These are phyloP conservation scores for Otis tarda DNA, from an alignment of 2,113 vertebrate species.

Conservation along the genomic window DNA sequence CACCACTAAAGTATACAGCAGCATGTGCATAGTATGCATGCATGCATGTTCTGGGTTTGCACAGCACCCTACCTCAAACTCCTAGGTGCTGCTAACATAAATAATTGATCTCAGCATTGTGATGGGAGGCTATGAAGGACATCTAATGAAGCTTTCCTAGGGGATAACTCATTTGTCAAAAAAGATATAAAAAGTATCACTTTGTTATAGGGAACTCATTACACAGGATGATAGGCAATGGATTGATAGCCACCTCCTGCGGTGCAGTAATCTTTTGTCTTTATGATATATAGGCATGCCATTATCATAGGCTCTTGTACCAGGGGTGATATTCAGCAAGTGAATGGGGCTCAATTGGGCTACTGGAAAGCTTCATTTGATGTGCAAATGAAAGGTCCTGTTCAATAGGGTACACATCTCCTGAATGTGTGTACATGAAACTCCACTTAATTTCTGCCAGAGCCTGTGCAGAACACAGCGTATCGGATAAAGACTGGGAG, in stretches of 20 bases:
- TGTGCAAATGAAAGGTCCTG: constrained; percentile 37
- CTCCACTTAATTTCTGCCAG: constrained; percentile 18
- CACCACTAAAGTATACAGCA: neutral
- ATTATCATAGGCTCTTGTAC: neutral
- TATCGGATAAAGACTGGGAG: constrained; percentile 36
- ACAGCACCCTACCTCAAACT: neutral
- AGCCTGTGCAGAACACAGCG: neutral
- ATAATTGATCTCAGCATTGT: neutral
- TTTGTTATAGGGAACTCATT: constrained; percentile 6
- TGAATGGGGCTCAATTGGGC: neutral
- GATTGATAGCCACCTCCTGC: neutral
- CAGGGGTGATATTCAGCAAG: neutral
- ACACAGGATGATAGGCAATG: neutral
- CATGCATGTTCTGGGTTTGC: neutral
- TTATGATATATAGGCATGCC: neutral
- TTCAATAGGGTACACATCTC: constrained; percentile 18
- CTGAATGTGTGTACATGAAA: neutral
- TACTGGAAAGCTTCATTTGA: constrained; percentile 18
- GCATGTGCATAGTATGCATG: neutral
- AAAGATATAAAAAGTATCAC: neutral
- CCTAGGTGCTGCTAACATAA: neutral
- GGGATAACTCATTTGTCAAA: neutral
- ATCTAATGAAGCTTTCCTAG: neutral
- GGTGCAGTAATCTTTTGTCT: constrained; percentile 21
- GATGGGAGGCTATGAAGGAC: neutral